Base-by-base conservation (phyloP, 2,797 vertebrate species). In the Pitangus sulphuratus region DNA sequence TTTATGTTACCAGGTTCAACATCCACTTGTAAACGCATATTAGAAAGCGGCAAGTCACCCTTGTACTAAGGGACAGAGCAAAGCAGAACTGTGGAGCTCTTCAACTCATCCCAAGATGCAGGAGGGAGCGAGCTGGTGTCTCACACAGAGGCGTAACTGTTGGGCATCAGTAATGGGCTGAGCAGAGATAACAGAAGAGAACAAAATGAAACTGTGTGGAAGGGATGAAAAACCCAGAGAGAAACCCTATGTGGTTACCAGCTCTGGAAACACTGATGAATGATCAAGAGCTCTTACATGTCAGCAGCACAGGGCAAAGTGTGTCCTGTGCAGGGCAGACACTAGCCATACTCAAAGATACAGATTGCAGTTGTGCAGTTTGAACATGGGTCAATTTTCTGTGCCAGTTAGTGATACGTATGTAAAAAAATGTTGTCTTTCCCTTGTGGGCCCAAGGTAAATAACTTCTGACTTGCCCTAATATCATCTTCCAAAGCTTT, bases 241-340 rank as follows among this genome's bases (percentile, higher is more conserved):
- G 33, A 77, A 24, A 51, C 40, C 7, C 40, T 21, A 33, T 0
- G 0, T 8, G 4, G 28, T 40, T 35, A 82, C 19, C 42, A 70
- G 51, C 28, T 30, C 19, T 74, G 33, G 24, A 61, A 92, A 82
- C 24, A 44, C 37, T 8, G 31, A 60, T 30, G 39, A 81, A 69
- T 8, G n/a, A 56, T 16, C 9, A 4, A 7, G 24, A 65, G 33
- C 47, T 25, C 7, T 54, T 8, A 1, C 2, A 11, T 26, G 33
- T 30, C 33, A 74, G 6, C 65, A 44, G 44, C 35, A 62, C 11
- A 12, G 33, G 22, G 35, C 37, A 56, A 81, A 51, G 45, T 9
- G 39, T 6, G 50, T 7, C 22, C 18, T 0, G 0, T 15, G 22
- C 30, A 12, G 8, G 12, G 45, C 48, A 71, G 15, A 28, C 37